phyloP scores from a whole-genome alignment of 2,797 vertebrate species.

The Myotis daubentonii region DNA sequence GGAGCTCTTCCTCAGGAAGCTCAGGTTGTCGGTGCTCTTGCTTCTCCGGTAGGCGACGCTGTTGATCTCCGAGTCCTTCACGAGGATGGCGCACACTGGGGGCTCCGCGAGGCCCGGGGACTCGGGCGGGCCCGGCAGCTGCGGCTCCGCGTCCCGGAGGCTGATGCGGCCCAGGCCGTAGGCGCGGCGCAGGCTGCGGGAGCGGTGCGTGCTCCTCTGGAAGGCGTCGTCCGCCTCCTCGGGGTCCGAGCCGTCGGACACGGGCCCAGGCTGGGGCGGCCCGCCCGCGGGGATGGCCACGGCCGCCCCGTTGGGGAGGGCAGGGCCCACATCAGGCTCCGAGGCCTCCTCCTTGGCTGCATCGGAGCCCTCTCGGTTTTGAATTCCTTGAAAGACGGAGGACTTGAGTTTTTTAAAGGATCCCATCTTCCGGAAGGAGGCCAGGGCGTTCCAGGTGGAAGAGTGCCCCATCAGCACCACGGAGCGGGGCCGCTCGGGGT shows the following conservation, averaged over 20 bases:
- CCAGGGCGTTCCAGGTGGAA: slow-evolving; percentile 91
- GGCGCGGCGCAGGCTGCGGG: slow-evolving; percentile 94
- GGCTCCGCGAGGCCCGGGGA: slow-evolving; percentile 73
- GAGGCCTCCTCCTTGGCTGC: slow-evolving; percentile 60
- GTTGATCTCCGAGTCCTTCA: slow-evolving; percentile 82
- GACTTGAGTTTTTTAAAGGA: slow-evolving; percentile 95
- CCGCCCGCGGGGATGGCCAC: slow-evolving; percentile 65
- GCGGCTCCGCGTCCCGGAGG: slow-evolving; percentile 84
- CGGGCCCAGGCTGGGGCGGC: slow-evolving; percentile 75
- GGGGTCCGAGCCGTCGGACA: slow-evolving; percentile 87
- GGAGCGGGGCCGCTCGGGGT: slow-evolving; percentile 84
- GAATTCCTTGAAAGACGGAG: slow-evolving; percentile 95
- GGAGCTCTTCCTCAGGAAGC: slow-evolving; percentile 89
- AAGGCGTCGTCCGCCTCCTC: slow-evolving; percentile 86
- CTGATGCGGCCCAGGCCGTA: slow-evolving; percentile 94
- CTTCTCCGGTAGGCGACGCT: slow-evolving; percentile 89
- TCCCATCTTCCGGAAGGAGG: slow-evolving; percentile 94
- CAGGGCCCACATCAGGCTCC: slow-evolving; percentile 55
- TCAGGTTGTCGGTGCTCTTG: slow-evolving; percentile 94
- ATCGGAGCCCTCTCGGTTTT: slow-evolving; percentile 87
- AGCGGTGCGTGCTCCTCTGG: slow-evolving; percentile 91
- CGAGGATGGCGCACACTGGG: slow-evolving; percentile 77
- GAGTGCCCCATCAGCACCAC: slow-evolving; percentile 84
- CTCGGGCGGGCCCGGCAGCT: slow-evolving; percentile 53
- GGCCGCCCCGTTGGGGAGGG: slow-evolving; percentile 69